These are phyloP conservation scores for Ceratina japonica DNA, from an alignment of 1,140 invertebrate genomes.

Conservation along the genomic window DNA sequence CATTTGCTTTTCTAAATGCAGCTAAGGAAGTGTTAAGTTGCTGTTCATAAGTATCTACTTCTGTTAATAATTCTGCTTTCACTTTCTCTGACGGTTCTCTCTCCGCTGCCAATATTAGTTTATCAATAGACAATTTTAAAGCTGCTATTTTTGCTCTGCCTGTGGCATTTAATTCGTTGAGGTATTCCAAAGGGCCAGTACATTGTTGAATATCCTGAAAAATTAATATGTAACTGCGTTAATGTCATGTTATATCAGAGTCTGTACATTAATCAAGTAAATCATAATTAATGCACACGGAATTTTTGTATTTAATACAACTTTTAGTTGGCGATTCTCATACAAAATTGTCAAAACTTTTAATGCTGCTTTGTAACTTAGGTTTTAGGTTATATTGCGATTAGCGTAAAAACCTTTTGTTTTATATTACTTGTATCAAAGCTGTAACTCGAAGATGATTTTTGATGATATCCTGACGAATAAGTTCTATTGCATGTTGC, in stretches of 20 bases:
- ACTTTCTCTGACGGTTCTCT: conserved; percentile 82
- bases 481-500: conserved; percentile 60
- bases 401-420: background rate
- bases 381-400: conserved; percentile 36
- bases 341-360: conserved; percentile 10
- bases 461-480: conserved; percentile 84
- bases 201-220: conserved; percentile 85
- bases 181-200: conserved; percentile 82
- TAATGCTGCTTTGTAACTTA: background rate
- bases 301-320: background rate
- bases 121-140: conserved; percentile 85
- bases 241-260: background rate
- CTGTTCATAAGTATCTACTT: conserved; percentile 85
- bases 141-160: conserved; percentile 84
- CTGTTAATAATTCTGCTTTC: conserved; percentile 81
- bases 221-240: background rate
- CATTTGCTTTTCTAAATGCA: conserved; percentile 89
- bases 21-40: conserved; percentile 85
- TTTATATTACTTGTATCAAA: conserved; percentile 85
- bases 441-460: conserved; percentile 87
- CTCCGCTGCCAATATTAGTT: conserved; percentile 83
- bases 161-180: conserved; percentile 86
- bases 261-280: background rate
- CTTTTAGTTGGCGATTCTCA: background rate
- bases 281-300: conserved; percentile 9